Conservation (phyloP, 37 sponge, comb jelly and placozoan species). For the Halichondria panicea region DNA sequence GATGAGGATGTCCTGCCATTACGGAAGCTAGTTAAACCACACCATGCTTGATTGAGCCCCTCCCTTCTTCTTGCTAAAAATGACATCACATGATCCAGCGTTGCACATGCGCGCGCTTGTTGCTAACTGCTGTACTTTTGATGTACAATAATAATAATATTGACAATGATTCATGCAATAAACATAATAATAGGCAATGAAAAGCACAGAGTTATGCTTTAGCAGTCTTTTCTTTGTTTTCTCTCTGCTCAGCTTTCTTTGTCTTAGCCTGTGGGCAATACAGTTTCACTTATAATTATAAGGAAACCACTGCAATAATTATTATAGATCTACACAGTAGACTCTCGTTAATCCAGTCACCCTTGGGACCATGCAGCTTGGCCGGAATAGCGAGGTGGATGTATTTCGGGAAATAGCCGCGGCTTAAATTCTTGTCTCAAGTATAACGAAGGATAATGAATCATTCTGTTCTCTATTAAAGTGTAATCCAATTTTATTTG, state of each 20-base stretch:
- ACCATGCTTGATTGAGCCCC: not conserved
- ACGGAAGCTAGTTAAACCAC: not conserved
- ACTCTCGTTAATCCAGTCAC: no score
- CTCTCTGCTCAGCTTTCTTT: conserved; percentile 32
- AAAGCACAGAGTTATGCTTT: not conserved
- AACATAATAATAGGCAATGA: not conserved
- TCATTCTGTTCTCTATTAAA: no score
- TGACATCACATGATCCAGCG: not conserved
- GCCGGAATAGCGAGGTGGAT: no score
- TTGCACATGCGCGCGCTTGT: not conserved
- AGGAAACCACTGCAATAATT: no score
- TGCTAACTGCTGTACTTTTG: not conserved
- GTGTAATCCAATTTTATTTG: no score
- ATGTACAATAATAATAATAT: not conserved
- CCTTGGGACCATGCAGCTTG: no score
- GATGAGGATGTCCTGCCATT: not conserved
- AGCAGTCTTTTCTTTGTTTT: conserved; percentile 13
- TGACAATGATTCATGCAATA: not conserved
- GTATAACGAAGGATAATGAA: no score
- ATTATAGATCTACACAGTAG: no score
- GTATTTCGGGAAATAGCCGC: no score
- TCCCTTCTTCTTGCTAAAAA: not conserved
- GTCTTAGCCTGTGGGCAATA: conserved; percentile 17
- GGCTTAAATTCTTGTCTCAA: no score
- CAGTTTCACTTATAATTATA: no score